phyloP scores from a whole-genome alignment of 2,888 invertebrate genomes.

The Craniophora ligustri region DNA sequence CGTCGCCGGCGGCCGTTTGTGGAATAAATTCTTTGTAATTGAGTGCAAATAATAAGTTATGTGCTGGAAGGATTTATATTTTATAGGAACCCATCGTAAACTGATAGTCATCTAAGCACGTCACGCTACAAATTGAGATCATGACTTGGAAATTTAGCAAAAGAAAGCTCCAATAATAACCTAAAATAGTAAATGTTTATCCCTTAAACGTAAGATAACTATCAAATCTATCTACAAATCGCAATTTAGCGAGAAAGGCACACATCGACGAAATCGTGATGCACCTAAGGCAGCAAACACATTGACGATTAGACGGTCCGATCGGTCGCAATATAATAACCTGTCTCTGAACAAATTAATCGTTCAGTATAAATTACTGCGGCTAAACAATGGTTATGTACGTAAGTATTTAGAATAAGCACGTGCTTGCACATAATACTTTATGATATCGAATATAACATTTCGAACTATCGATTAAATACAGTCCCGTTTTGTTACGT shows the following conservation, averaged over 20 bases:
- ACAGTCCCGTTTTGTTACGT: conserved; percentile 8
- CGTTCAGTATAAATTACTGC: conserved; percentile 25
- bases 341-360: conserved; percentile 37
- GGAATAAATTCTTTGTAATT: background rate
- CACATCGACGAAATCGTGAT: conserved; percentile 66
- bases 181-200: conserved; percentile 62
- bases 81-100: background rate
- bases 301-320: conserved; percentile 34
- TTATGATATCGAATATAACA: conserved; percentile 27
- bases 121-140: conserved; percentile 20
- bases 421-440: conserved; percentile 23
- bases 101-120: background rate
- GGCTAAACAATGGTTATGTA: conserved; percentile 36
- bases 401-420: conserved; percentile 9
- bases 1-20: background rate
- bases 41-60: background rate
- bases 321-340: conserved; percentile 25
- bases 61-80: background rate
- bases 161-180: conserved; percentile 54
- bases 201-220: conserved; percentile 65
- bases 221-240: conserved; percentile 65
- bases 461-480: background rate
- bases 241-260: conserved; percentile 67
- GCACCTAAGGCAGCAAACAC: conserved; percentile 53
- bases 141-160: conserved; percentile 23